phyloP scores from a whole-genome alignment of 2,797 vertebrate species.

The Labroides dimidiatus region DNA sequence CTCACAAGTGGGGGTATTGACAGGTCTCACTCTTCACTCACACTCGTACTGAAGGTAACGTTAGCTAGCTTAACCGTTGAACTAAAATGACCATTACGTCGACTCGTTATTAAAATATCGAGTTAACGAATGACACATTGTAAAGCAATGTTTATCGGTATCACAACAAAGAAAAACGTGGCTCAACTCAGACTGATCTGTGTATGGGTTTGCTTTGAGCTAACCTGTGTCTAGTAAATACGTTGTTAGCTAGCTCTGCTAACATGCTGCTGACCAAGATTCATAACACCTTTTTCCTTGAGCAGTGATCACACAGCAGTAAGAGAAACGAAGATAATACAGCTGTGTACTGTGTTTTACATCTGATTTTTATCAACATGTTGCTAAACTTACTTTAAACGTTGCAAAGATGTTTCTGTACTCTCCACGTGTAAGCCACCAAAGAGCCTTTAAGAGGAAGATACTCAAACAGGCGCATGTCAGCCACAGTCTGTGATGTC shows the following conservation, averaged over 20 bases:
- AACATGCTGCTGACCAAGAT: conserved; percentile 32
- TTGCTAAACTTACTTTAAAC: conserved; percentile 44
- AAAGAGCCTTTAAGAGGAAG: conserved; percentile 44
- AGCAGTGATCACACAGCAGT: background rate
- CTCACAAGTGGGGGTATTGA: no score
- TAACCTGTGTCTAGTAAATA: background rate
- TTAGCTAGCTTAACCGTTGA: no score
- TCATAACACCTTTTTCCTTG: background rate
- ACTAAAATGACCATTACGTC: no score
- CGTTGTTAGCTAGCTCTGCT: conserved; percentile 49
- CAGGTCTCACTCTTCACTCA: no score
- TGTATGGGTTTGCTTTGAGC: background rate
- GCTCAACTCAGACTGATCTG: background rate
- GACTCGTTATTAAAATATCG: no score
- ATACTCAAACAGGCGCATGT: background rate
- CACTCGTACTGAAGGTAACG: no score
- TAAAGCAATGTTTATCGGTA: background rate
- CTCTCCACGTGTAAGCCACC: conserved; percentile 60
- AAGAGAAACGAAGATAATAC: background rate
- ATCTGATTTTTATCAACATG: no score
- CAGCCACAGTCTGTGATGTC: no score
- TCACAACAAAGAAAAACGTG: background rate
- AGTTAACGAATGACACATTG: background rate
- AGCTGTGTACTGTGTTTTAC: background rate
- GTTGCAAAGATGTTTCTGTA: background rate